Evolutionary conservation across 2,888 invertebrate species (phyloP).

Genomic region (Neocrepidodera transversa): DNA sequence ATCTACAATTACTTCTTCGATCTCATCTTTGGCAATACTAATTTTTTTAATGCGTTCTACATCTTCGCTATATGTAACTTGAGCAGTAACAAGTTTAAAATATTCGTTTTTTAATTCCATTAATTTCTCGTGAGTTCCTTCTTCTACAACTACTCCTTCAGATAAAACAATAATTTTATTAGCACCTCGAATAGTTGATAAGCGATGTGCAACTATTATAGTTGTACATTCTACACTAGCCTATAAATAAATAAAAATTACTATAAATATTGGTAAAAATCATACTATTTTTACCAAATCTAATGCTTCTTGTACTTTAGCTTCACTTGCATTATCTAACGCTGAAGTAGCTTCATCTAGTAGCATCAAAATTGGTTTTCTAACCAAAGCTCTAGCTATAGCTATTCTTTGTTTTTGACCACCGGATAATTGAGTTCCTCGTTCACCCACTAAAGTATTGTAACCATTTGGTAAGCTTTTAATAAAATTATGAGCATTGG

Average conservation of each 20-base stretch:
- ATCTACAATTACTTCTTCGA: background rate
- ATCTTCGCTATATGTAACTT: slow-evolving; percentile 53
- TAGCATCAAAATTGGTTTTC: slow-evolving; percentile 78
- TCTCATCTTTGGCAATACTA: slow-evolving; percentile 5
- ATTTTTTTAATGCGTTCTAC: slow-evolving; percentile 7
- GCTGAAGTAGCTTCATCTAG: slow-evolving; percentile 90
- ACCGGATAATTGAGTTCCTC: slow-evolving; percentile 80
- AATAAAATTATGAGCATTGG: slow-evolving; percentile 82
- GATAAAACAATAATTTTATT: slow-evolving; percentile 78
- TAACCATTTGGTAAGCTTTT: slow-evolving; percentile 79
- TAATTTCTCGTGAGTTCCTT: slow-evolving; percentile 74
- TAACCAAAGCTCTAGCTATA: slow-evolving; percentile 83
- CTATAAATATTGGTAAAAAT: slow-evolving; percentile 47
- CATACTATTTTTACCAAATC: slow-evolving; percentile 59
- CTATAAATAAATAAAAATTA: slow-evolving; percentile 88
- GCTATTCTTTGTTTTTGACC: slow-evolving; percentile 91
- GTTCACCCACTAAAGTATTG: slow-evolving; percentile 79
- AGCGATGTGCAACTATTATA: slow-evolving; percentile 85
- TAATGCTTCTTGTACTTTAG: slow-evolving; percentile 62
- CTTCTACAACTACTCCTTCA: slow-evolving; percentile 74
- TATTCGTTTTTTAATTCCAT: slow-evolving; percentile 71
- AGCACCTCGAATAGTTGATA: slow-evolving; percentile 84
- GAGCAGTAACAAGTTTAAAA: slow-evolving; percentile 64
- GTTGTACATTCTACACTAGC: slow-evolving; percentile 84
- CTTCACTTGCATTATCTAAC: slow-evolving; percentile 85